Percentiles rank a stretch among this genome's conserved stretches.
Conservation (phyloP, 1,140 invertebrate genomes). For the Rhagoletis zephyria region DNA sequence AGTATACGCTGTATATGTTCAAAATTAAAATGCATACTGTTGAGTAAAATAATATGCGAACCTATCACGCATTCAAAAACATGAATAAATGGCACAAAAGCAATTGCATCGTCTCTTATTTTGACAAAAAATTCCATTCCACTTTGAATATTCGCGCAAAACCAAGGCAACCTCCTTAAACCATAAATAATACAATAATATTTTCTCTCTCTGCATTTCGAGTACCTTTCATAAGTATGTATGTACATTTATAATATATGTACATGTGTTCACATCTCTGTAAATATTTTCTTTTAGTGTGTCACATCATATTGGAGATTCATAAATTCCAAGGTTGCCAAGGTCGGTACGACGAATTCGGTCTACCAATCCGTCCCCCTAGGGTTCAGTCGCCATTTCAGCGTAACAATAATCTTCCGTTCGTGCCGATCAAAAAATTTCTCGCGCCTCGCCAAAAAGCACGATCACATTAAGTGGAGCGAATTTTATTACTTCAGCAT, state of each 20-base stretch:
- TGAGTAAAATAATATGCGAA: not conserved
- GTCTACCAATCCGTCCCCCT: too few relatives aligned
- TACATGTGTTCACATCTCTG: not conserved
- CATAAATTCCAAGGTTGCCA: constrained; percentile 45
- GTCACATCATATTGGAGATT: constrained; percentile 27
- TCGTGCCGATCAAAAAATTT: not conserved
- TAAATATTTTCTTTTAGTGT: not conserved
- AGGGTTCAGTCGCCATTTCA: not conserved
- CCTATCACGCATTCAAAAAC: not conserved
- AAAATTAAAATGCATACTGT: too few relatives aligned
- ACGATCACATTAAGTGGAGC: not conserved
- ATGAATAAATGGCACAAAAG: too few relatives aligned
- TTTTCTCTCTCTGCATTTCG: too few relatives aligned
- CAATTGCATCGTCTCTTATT: too few relatives aligned
- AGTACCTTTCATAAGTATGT: too few relatives aligned
- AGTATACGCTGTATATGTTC: too few relatives aligned
- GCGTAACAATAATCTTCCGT: not conserved
- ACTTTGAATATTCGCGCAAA: too few relatives aligned
- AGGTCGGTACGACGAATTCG: not conserved
- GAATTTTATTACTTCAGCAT: not conserved
- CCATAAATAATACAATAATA: too few relatives aligned
- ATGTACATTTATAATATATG: not conserved
- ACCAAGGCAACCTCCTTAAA: too few relatives aligned
- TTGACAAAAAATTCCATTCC: too few relatives aligned
- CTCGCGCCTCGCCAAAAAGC: constrained; percentile 23